These are phyloP conservation scores for Microcebus jonahi DNA, from an alignment of 2,113 vertebrate species.

Conservation along the genomic window DNA sequence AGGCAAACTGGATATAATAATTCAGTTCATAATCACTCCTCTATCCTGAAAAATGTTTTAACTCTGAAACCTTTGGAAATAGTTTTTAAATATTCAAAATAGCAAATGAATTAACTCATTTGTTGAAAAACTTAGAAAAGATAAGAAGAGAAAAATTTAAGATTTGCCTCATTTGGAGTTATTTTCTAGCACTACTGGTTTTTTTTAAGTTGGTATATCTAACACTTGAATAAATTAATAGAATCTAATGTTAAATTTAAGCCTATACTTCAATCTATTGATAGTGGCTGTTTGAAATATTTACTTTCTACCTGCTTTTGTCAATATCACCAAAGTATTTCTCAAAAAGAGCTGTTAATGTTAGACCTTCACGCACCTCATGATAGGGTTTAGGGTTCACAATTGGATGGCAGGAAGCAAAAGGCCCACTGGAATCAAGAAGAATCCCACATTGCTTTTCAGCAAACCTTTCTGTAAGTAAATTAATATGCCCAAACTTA, in stretches of 20 bases:
- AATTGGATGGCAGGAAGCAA: constrained; percentile 85
- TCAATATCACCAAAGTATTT: not conserved
- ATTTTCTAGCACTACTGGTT: not conserved
- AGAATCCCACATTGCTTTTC: constrained; percentile 84
- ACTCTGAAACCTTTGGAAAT: not conserved
- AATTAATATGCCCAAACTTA: not conserved
- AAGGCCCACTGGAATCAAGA: constrained; percentile 83
- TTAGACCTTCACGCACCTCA: constrained; percentile 68
- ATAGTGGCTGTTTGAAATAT: not conserved
- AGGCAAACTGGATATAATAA: not conserved
- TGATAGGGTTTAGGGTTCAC: constrained; percentile 83
- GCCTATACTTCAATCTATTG: not conserved
- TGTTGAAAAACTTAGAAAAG: constrained; percentile 31
- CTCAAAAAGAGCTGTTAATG: not conserved
- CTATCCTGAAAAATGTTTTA: not conserved
- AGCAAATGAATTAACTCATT: not conserved
- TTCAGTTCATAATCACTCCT: not conserved
- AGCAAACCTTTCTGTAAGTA: constrained; percentile 86
- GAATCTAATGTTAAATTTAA: constrained; percentile 4
- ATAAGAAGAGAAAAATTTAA: not conserved
- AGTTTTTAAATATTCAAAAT: not conserved
- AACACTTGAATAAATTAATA: constrained; percentile 16
- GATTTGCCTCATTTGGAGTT: not conserved
- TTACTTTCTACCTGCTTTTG: not conserved
- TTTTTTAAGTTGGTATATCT: not conserved